Percentiles rank a stretch among this genome's conserved stretches.
Evolutionary conservation across 1,140 invertebrate species (phyloP).

Genomic region (Caenorhabditis tropicalis): DNA sequence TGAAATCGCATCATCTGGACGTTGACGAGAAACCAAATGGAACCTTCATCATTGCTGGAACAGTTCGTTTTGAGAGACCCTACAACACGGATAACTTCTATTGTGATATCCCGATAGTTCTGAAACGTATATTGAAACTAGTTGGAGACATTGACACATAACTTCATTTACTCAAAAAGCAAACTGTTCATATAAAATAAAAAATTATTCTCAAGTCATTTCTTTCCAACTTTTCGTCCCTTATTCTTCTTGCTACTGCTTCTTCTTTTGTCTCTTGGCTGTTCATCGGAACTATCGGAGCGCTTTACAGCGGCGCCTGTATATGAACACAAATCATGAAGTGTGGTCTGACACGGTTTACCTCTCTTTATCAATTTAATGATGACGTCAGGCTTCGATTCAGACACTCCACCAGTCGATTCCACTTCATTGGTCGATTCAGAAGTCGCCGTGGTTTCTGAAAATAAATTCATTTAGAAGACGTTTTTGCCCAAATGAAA

Average conservation of each 20-base stretch:
- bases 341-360: not conserved
- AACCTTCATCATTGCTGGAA: not conserved
- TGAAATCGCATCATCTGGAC: slow-evolving; percentile 2
- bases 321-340: not conserved
- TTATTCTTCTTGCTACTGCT: slow-evolving; percentile 21
- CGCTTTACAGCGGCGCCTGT: not conserved
- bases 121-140: slow-evolving; percentile 5
- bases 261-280: slow-evolving; percentile 17
- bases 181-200: no score
- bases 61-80: not conserved
- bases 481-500: not conserved
- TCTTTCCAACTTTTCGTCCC: slow-evolving; percentile 35
- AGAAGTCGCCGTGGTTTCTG: not conserved
- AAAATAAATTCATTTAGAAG: not conserved
- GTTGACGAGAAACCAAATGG: not conserved
- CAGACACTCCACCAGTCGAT: not conserved
- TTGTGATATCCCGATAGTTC: not conserved
- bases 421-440: not conserved
- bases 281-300: not conserved
- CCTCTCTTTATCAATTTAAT: slow-evolving; percentile 39
- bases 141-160: not conserved
- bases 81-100: not conserved
- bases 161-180: not conserved
- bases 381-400: slow-evolving; percentile 22
- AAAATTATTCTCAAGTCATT: no score